Evolutionary conservation across 2,888 invertebrate species (phyloP).

Genomic region (Epirrita christyi): DNA sequence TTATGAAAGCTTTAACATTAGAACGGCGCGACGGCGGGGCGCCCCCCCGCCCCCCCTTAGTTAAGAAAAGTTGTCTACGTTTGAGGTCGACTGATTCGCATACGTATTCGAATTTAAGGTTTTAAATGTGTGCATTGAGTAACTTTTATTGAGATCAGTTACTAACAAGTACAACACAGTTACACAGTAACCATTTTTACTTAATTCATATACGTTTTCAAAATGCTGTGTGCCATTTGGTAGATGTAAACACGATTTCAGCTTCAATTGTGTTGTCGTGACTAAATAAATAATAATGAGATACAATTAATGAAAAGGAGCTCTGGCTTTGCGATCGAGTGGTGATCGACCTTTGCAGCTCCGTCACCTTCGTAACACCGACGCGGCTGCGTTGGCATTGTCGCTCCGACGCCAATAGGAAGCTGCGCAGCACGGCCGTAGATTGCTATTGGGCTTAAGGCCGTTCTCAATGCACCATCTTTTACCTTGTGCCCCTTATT

Average conservation of each 20-base stretch:
- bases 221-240: neutral
- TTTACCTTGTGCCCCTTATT: conserved; percentile 83
- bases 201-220: neutral
- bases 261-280: neutral
- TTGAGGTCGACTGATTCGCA: conserved; percentile 62
- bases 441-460: conserved; percentile 84
- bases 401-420: conserved; percentile 82
- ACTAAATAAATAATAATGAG: conserved; percentile 22
- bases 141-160: conserved; percentile 1
- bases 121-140: conserved; percentile 41
- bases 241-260: neutral
- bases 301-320: conserved; percentile 40
- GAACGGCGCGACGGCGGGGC: conserved; percentile 52
- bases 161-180: neutral
- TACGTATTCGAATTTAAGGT: conserved; percentile 48
- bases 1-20: conserved; percentile 43
- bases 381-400: conserved; percentile 71
- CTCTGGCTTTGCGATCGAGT: conserved; percentile 47
- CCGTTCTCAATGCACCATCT: conserved; percentile 84
- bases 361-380: conserved; percentile 75
- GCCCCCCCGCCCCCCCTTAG: conserved; percentile 40
- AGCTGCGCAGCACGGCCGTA: conserved; percentile 71
- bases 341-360: conserved; percentile 73
- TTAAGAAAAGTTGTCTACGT: conserved; percentile 61
- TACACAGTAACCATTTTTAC: neutral